Percentiles rank a stretch among this genome's conserved stretches.
phyloP scores from a whole-genome alignment of 2,888 invertebrate species.

The Platycheirus albimanus region DNA sequence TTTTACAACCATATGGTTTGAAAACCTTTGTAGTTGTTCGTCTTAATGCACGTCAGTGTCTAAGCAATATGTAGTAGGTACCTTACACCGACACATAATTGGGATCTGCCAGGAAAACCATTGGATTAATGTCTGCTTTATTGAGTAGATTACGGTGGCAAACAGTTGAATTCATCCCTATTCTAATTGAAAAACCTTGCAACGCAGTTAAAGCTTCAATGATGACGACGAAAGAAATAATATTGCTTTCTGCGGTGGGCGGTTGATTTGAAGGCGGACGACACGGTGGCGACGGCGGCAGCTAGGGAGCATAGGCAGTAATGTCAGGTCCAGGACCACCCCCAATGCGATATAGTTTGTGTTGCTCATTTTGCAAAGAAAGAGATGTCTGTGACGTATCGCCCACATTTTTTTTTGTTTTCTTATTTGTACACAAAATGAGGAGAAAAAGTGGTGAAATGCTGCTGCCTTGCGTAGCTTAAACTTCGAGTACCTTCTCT shows the following conservation, averaged over 20 bases:
- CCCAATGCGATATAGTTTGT: constrained; percentile 65
- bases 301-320: constrained; percentile 22
- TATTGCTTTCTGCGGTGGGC: constrained; percentile 5
- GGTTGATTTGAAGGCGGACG: constrained; percentile 3
- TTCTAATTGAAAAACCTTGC: constrained; percentile 21
- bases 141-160: constrained; percentile 23
- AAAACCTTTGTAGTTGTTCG: background rate
- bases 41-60: no score
- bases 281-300: background rate
- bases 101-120: constrained; percentile 15
- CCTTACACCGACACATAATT: background rate
- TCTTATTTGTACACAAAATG: constrained; percentile 21
- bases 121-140: constrained; percentile 23
- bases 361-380: constrained; percentile 43
- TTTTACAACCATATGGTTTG: no score
- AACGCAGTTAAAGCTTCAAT: constrained; percentile 42
- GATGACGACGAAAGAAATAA: background rate
- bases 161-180: constrained; percentile 21
- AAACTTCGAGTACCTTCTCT: constrained; percentile 22
- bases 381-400: constrained; percentile 59
- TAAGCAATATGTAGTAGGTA: no score
- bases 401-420: constrained; percentile 41
- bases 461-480: constrained; percentile 44
- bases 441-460: constrained; percentile 10
- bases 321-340: constrained; percentile 64